phyloP scores from a whole-genome alignment of 2,797 vertebrate species.

The Microctenopoma lineatum region DNA sequence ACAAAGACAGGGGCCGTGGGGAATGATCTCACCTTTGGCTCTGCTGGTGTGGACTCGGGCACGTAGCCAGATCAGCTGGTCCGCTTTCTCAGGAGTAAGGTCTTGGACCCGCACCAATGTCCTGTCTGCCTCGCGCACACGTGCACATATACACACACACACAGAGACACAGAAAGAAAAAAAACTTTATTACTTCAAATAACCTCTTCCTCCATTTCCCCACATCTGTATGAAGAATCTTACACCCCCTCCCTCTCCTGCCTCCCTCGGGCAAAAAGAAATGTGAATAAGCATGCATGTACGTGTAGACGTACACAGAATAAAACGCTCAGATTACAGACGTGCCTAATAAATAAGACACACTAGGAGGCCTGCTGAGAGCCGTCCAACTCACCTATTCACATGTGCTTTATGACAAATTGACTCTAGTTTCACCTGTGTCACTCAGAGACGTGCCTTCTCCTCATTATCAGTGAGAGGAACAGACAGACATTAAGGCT shows the following conservation, averaged over 20 bases:
- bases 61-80: conserved; percentile 94
- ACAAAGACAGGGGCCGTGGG: conserved; percentile 20
- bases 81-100: conserved; percentile 88
- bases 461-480: conserved; percentile 59
- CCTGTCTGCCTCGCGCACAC: conserved; percentile 85
- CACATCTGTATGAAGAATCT: conserved; percentile 25
- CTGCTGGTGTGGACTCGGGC: conserved; percentile 97
- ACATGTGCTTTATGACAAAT: conserved; percentile 71
- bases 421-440: conserved; percentile 77
- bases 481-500: conserved; percentile 62
- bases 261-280: conserved; percentile 58
- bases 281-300: conserved; percentile 54
- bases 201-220: conserved; percentile 25
- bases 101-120: conserved; percentile 89
- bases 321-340: conserved; percentile 76
- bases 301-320: conserved; percentile 52
- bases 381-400: conserved; percentile 60
- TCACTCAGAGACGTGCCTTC: conserved; percentile 66
- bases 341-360: conserved; percentile 79
- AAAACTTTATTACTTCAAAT: conserved; percentile 69
- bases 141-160: conserved; percentile 5
- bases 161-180: neutral
- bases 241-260: conserved; percentile 6
- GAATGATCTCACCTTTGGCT: conserved; percentile 92
- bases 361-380: conserved; percentile 69